Conservation (phyloP, 2,797 vertebrate species). For the Eospalax fontanierii region DNA sequence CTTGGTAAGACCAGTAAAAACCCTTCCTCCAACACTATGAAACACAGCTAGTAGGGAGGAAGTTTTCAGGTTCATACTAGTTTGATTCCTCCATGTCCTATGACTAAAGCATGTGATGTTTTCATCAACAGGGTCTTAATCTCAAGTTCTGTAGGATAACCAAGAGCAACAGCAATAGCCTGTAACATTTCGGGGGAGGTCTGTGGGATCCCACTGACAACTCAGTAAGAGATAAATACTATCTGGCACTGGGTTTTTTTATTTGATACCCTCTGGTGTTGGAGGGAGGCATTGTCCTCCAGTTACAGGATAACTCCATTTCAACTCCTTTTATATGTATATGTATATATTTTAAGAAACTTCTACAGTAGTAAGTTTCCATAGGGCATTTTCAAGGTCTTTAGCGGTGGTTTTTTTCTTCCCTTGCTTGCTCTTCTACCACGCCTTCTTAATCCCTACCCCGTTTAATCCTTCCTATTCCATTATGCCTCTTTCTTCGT, state of each 20-base stretch:
- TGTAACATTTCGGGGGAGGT: not conserved
- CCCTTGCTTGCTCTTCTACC: not conserved
- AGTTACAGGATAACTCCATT: not conserved
- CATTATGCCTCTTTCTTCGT: not conserved
- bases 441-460: not conserved
- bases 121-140: not conserved
- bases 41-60: not conserved
- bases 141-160: not conserved
- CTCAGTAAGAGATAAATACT: not conserved
- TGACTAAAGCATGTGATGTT: not conserved
- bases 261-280: not conserved
- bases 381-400: not conserved
- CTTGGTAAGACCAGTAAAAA: not conserved
- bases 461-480: not conserved
- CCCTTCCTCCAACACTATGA: not conserved
- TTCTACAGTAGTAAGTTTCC: not conserved
- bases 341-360: not conserved
- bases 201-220: not conserved
- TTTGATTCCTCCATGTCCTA: not conserved
- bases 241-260: not conserved
- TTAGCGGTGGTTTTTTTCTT: not conserved
- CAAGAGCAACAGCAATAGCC: not conserved
- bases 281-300: not conserved
- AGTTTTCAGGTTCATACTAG: not conserved
- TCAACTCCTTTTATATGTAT: not conserved